phyloP scores from a whole-genome alignment of 1,140 invertebrate species.

The Metaphire vulgaris region DNA sequence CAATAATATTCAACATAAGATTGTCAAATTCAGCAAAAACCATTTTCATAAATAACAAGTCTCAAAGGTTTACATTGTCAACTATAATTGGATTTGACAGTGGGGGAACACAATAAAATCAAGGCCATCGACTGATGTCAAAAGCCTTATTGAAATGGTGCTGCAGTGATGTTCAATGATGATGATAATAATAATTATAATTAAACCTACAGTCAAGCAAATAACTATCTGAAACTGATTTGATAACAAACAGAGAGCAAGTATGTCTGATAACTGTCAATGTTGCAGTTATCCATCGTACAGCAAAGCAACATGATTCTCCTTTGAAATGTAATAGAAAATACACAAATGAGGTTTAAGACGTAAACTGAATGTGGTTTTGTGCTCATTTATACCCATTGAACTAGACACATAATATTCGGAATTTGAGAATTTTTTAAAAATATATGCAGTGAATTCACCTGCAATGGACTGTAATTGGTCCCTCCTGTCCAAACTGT shows the following conservation, averaged over 20 bases:
- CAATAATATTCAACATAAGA: background rate
- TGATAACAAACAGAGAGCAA: no score
- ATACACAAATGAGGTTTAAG: background rate
- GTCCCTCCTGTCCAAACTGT: slow-evolving; percentile 99
- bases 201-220: no score
- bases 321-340: background rate
- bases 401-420: background rate
- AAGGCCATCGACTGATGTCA: no score
- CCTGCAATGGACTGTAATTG: slow-evolving; percentile 98
- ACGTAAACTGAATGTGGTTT: background rate
- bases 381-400: background rate
- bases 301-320: background rate
- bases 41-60: background rate
- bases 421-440: background rate
- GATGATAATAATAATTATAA: no score
- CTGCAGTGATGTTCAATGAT: no score
- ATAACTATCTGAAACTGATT: no score
- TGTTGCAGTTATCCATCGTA: background rate
- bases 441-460: slow-evolving; percentile 44
- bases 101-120: background rate
- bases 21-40: background rate
- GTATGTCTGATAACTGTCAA: no score
- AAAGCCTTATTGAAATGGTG: no score
- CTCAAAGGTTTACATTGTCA: background rate
- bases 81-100: background rate